These are phyloP conservation scores for Eucidaris tribuloides DNA, from an alignment of 35 echinoderm and acorn worm species.

Conservation along the genomic window DNA sequence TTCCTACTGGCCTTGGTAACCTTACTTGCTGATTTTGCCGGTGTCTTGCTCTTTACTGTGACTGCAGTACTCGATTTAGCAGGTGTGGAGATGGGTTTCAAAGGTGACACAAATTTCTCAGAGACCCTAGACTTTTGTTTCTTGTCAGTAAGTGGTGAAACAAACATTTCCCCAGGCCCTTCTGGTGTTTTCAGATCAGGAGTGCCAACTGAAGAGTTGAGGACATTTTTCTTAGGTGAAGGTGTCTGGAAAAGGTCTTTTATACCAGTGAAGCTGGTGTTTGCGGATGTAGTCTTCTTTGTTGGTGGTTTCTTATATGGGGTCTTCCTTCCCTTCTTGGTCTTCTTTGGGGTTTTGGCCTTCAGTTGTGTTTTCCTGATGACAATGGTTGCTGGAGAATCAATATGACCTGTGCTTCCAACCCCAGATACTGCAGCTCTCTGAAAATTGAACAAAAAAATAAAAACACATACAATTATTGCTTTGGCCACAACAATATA, in stretches of 20 bases:
- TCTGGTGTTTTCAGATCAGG: constrained; percentile 79
- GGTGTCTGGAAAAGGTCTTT: constrained; percentile 80
- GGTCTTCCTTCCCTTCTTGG: constrained; percentile 90
- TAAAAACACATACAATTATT: too few relatives aligned
- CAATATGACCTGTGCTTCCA: constrained; percentile 93
- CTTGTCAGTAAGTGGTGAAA: constrained; percentile 80
- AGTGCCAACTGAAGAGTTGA: not conserved
- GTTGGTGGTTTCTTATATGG: constrained; percentile 76
- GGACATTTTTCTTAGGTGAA: constrained; percentile 45
- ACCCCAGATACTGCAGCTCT: constrained; percentile 59
- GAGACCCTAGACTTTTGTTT: constrained; percentile 27
- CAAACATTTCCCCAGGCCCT: constrained; percentile 82
- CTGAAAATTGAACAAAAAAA: constrained; percentile 25
- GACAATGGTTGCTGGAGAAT: constrained; percentile 92
- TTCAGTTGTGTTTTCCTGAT: constrained; percentile 56
- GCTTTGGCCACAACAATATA: too few relatives aligned
- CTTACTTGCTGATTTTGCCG: constrained; percentile 35
- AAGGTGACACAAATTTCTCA: constrained; percentile 54
- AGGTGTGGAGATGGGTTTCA: constrained; percentile 43
- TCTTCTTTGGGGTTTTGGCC: constrained; percentile 42
- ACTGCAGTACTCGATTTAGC: constrained; percentile 14
- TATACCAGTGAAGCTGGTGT: constrained; percentile 77
- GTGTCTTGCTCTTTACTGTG: constrained; percentile 41
- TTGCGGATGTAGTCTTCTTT: constrained; percentile 30
- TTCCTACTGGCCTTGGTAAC: constrained; percentile 40